phyloP scores from a whole-genome alignment of 2,797 vertebrate genomes.

The Cyclopterus lumpus region DNA sequence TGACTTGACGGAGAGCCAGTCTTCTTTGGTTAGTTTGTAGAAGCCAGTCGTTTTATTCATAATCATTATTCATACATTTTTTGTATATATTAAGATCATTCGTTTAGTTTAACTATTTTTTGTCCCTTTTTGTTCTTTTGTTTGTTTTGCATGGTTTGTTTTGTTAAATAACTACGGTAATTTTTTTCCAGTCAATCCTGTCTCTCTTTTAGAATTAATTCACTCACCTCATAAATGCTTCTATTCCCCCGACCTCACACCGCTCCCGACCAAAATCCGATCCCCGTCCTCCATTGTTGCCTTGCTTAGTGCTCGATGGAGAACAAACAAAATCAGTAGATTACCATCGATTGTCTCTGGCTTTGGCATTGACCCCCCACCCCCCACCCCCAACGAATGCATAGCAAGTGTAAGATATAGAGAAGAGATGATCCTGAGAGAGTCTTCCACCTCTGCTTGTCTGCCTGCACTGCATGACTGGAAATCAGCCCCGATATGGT shows the following conservation, averaged over 20 bases:
- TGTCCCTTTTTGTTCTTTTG: too few relatives aligned
- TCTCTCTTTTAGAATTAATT: conserved; percentile 28
- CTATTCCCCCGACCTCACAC: conserved; percentile 5
- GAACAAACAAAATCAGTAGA: neutral
- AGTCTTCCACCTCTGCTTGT: conserved; percentile 58
- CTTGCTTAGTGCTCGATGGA: conserved; percentile 6
- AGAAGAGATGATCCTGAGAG: conserved; percentile 19
- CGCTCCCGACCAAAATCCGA: conserved; percentile 21
- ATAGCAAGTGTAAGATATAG: neutral
- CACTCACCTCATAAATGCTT: conserved; percentile 23
- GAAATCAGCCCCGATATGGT: conserved; percentile 26
- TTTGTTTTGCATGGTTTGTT: too few relatives aligned
- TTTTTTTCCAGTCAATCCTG: conserved; percentile 7
- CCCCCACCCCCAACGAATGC: conserved; percentile 13
- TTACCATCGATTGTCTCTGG: conserved; percentile 4
- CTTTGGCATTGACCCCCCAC: conserved; percentile 5
- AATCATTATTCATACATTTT: too few relatives aligned
- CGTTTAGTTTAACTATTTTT: too few relatives aligned
- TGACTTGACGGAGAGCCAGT: conserved; percentile 23
- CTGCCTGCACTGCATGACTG: conserved; percentile 71
- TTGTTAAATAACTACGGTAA: too few relatives aligned
- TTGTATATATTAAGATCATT: too few relatives aligned
- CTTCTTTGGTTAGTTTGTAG: conserved; percentile 15
- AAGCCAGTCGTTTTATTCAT: too few relatives aligned
- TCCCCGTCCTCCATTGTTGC: conserved; percentile 16